A percentile compares a stretch with the other conserved stretches of the same genome.
phyloP scores from a whole-genome alignment of 2,888 invertebrate genomes.

The Artemia sp. region DNA sequence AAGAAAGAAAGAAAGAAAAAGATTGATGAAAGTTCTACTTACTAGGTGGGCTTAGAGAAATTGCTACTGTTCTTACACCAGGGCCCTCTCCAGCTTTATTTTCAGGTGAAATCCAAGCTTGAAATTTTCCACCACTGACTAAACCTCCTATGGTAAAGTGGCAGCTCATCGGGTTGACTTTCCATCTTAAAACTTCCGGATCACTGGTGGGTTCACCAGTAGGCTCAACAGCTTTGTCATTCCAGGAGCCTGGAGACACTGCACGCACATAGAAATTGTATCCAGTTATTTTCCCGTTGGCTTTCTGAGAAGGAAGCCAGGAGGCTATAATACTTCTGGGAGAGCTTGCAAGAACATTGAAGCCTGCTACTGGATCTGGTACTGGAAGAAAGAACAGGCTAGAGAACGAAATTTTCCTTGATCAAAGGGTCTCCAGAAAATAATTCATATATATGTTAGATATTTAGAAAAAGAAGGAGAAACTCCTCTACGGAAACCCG shows the following conservation, averaged over 20 bases:
- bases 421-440: no score
- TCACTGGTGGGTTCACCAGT: not conserved
- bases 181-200: conserved; percentile 6
- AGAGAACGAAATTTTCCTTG: no score
- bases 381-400: not conserved
- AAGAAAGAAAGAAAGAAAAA: no score
- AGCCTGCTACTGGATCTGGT: conserved; percentile 1
- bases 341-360: conserved; percentile 11
- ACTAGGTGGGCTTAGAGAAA: not conserved
- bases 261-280: not conserved
- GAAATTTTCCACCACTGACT: not conserved
- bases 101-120: not conserved
- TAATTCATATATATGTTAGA: no score
- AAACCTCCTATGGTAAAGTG: conserved; percentile 4
- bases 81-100: not conserved
- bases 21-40: not conserved
- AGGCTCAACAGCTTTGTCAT: not conserved
- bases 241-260: not conserved
- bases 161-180: not conserved
- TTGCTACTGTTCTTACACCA: not conserved
- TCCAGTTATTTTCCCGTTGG: not conserved
- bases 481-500: no score
- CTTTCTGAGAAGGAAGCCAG: not conserved
- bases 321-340: not conserved
- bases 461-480: no score